Base-by-base conservation (phyloP, 2,113 vertebrate species). In the Hemiprocne comata region DNA sequence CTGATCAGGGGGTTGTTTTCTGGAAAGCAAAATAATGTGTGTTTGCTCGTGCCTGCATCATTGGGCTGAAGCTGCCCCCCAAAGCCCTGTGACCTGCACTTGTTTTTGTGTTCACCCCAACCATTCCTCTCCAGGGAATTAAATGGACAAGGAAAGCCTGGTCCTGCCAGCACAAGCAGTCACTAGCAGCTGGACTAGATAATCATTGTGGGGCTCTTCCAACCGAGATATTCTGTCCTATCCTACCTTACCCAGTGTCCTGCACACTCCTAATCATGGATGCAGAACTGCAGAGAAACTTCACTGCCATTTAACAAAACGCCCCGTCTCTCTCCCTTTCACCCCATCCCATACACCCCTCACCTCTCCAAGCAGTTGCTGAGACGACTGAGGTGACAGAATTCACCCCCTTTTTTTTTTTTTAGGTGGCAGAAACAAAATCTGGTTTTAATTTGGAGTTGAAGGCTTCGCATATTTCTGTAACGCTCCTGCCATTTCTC, bases 361-460 rank as follows among this genome's bases (percentile, higher is more conserved):
- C 36, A 29, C 62, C 40, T 54, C 57, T 72, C 79, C 10, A 0
- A 81, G 62, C 64, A 55, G 94, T 93, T 95, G 80, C 90, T 87
- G 90, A 89, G 95, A 95, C 95, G 89, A 95, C 93, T 80, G 69
- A 28, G 76, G 86, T 83, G 84, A 93, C 81, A 93, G 84, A 93
- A 92, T 42, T 57, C 64, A 44, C n/a, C 60, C 7, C n/a, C 29
- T 38, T n/a, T 80, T 53, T 62, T 23, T 21, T 17, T 50, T 75
- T 34, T 13, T 5, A 17, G 79, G 65, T 34, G 83, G 85, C 54
- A 89, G 79, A 66, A 70, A n/a, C 26, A 18, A 29, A 69, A 74
- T 40, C 92, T 91, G 67, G 76, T 55, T 81, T 94, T 36, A 81
- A 81, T 97, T 85, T 69, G 77, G 81, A 95, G 78, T 91, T 92